These are phyloP conservation scores for Neoaliturus tenellus DNA, from an alignment of 2,888 invertebrate genomes.

Conservation along the genomic window DNA sequence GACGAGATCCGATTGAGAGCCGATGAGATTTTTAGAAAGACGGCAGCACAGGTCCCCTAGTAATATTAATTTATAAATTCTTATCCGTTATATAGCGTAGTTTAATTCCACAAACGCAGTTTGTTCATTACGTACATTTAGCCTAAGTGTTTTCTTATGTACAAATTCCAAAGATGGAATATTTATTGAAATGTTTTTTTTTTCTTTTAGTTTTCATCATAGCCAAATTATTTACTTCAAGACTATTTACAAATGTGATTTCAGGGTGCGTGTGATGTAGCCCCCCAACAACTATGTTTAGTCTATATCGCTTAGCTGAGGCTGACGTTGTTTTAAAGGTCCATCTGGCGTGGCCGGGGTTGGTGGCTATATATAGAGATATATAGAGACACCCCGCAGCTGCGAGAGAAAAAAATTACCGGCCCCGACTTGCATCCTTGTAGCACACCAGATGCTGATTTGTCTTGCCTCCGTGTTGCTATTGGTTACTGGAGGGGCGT, in stretches of 20 bases:
- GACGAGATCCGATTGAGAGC: too few relatives aligned
- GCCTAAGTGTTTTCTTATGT: too few relatives aligned
- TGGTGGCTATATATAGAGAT: constrained; percentile 26
- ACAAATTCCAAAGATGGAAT: too few relatives aligned
- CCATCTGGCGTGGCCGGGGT: constrained; percentile 5
- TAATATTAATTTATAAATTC: too few relatives aligned
- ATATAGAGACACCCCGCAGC: constrained; percentile 37
- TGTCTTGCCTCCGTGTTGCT: background rate
- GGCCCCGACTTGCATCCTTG: background rate
- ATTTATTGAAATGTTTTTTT: too few relatives aligned
- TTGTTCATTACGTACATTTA: too few relatives aligned
- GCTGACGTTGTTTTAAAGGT: background rate
- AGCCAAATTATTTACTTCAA: background rate
- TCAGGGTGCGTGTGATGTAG: too few relatives aligned
- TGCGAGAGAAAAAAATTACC: background rate
- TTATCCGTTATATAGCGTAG: too few relatives aligned
- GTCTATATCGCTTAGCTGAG: background rate
- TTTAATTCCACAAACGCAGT: too few relatives aligned
- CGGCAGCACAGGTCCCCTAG: too few relatives aligned
- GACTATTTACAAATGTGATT: background rate
- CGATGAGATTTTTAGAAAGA: too few relatives aligned
- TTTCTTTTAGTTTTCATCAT: too few relatives aligned
- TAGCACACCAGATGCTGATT: background rate
- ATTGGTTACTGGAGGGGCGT: background rate
- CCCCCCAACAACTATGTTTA: constrained; percentile 3